A percentile compares a stretch with the other conserved stretches of the same genome.
Conservation (phyloP, 64 coral and sea anemone species). For the Porites australiensis region DNA sequence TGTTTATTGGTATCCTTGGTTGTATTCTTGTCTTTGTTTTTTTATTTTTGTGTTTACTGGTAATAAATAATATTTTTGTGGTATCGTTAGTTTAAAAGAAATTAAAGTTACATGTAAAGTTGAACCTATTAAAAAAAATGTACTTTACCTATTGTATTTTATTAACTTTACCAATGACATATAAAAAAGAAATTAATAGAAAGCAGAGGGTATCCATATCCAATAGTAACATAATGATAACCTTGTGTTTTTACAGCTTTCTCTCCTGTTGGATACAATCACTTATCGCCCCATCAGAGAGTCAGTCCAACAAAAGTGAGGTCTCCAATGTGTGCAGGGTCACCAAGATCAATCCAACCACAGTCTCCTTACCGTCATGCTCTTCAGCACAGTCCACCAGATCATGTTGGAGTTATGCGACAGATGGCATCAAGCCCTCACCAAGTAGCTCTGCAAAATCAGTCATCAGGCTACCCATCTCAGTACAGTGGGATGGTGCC, state of each 20-base stretch:
- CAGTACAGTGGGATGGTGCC: background rate
- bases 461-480: background rate
- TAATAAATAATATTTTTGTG: no score
- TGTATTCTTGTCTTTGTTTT: no score
- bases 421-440: slow-evolving; percentile 61
- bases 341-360: slow-evolving; percentile 67
- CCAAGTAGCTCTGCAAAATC: slow-evolving; percentile 32
- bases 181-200: no score
- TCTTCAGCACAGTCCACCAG: slow-evolving; percentile 77
- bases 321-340: slow-evolving; percentile 81
- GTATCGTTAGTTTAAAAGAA: no score
- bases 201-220: no score
- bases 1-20: no score
- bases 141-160: no score
- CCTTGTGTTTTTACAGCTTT: slow-evolving; percentile 27
- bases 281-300: slow-evolving; percentile 63
- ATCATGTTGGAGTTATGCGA: slow-evolving; percentile 48
- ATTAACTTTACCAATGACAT: no score
- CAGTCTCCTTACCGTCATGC: slow-evolving; percentile 82
- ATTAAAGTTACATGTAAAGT: no score
- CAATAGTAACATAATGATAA: background rate
- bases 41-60: no score
- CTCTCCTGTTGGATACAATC: slow-evolving; percentile 44
- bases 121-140: no score
- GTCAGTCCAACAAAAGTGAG: slow-evolving; percentile 67